Evolutionary conservation across 2,888 invertebrate genomes (phyloP).

Genomic region (Hymenopus coronatus): DNA sequence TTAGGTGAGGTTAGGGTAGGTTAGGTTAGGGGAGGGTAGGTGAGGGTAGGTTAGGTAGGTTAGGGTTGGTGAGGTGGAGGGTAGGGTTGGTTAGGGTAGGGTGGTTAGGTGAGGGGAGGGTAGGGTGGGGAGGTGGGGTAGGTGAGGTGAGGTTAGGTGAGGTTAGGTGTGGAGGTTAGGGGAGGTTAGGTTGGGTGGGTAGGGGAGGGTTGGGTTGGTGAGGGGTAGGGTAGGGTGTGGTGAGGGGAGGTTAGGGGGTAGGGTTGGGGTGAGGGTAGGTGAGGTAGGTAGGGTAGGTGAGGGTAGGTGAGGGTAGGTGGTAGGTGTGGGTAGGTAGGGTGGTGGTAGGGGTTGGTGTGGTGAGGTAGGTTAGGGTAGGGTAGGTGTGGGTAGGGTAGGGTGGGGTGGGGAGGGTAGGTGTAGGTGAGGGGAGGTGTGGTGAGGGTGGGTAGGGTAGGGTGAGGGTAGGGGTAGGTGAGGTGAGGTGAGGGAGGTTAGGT

Average conservation of each 20-base stretch:
- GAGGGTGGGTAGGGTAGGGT: too few species aligned
- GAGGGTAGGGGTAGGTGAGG: too few species aligned
- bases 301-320: background rate
- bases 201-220: background rate
- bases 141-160: too few species aligned
- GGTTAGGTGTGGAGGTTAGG: background rate
- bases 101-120: too few species aligned
- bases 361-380: background rate
- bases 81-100: too few species aligned
- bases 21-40: background rate
- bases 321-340: background rate
- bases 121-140: too few species aligned
- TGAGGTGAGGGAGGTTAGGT: too few species aligned
- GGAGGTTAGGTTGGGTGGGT: background rate
- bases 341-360: background rate
- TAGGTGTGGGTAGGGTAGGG: background rate
- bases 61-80: accelerated
- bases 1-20: too few species aligned
- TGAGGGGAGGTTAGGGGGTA: too few species aligned
- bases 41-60: background rate
- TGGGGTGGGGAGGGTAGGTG: background rate
- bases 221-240: background rate
- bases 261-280: too few species aligned
- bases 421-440: too few species aligned
- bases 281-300: too few species aligned